These are phyloP conservation scores for Protonemura montana DNA, from an alignment of 2,888 invertebrate genomes.

Conservation along the genomic window DNA sequence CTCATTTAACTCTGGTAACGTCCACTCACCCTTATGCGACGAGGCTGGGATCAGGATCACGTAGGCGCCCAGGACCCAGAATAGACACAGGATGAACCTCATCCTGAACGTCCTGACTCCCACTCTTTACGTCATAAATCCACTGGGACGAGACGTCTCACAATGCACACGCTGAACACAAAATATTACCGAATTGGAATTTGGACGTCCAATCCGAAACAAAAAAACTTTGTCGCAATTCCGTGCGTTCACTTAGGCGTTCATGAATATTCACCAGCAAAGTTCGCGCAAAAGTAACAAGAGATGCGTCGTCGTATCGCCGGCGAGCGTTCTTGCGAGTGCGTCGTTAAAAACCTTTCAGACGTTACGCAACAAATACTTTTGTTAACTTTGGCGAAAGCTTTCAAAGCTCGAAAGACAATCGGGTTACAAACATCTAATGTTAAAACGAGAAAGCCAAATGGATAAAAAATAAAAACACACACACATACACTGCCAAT, in stretches of 20 bases:
- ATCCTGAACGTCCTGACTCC: neutral
- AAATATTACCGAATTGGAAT: too few relatives aligned
- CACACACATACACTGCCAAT: too few relatives aligned
- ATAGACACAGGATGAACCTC: slow-evolving; percentile 18
- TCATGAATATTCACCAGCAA: neutral
- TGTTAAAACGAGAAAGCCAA: neutral
- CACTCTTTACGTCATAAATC: neutral
- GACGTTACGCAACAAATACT: neutral
- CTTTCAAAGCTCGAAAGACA: neutral
- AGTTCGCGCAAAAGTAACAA: neutral
- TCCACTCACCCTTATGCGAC: slow-evolving; percentile 19
- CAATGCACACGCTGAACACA: too few relatives aligned
- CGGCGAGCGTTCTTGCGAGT: too few relatives aligned
- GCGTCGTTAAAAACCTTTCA: neutral
- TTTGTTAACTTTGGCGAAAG: neutral
- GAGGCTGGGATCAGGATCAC: slow-evolving; percentile 30
- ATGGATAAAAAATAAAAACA: neutral
- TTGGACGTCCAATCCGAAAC: too few relatives aligned
- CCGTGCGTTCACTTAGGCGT: neutral
- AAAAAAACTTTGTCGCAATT: neutral
- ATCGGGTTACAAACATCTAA: neutral
- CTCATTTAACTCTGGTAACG: neutral
- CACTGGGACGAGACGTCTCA: neutral
- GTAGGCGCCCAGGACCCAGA: slow-evolving; percentile 10
- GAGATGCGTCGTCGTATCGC: too few relatives aligned